A percentile compares a stretch with the other conserved stretches of the same genome.
These are phyloP conservation scores for Drosophila ohnishii DNA, from an alignment of 1,140 invertebrate species.

Conservation along the genomic window DNA sequence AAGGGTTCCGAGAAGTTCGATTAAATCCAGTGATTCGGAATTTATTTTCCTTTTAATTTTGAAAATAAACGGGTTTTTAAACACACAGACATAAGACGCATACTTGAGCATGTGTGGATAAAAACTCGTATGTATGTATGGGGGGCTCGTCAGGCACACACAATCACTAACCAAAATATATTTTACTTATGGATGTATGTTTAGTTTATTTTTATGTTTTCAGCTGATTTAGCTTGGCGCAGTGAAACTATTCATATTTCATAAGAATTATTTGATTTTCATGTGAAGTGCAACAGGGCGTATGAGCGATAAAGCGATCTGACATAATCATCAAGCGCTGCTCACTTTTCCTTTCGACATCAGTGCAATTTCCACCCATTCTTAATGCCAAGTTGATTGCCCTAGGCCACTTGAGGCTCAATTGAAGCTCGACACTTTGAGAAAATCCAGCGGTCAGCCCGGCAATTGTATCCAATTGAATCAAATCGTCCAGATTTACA, in stretches of 20 bases:
- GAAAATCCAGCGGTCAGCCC: constrained; percentile 1
- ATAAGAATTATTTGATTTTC: constrained; percentile 6
- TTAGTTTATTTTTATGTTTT: constrained; percentile 38
- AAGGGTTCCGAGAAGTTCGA: no score
- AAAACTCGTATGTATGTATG: neutral
- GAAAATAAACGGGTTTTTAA: constrained; percentile 23
- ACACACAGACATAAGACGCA: neutral
- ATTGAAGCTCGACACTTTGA: constrained; percentile 33
- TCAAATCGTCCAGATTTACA: constrained; percentile 32
- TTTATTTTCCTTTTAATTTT: no score
- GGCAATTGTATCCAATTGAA: constrained; percentile 61
- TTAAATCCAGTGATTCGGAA: no score
- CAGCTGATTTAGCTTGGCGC: neutral
- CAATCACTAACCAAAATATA: neutral
- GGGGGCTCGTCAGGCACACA: constrained; percentile 48
- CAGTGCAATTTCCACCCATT: constrained; percentile 1
- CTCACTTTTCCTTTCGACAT: constrained; percentile 31
- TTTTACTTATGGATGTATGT: neutral
- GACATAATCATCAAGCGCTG: neutral
- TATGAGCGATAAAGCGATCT: constrained; percentile 26
- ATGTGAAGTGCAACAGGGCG: constrained; percentile 14
- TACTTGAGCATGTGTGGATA: neutral
- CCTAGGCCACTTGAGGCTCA: constrained; percentile 43
- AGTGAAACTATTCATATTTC: neutral
- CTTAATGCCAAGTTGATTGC: constrained; percentile 38